Evolutionary conservation across 1,140 invertebrate genomes (phyloP).

Genomic region (Nasonia longicornis): DNA sequence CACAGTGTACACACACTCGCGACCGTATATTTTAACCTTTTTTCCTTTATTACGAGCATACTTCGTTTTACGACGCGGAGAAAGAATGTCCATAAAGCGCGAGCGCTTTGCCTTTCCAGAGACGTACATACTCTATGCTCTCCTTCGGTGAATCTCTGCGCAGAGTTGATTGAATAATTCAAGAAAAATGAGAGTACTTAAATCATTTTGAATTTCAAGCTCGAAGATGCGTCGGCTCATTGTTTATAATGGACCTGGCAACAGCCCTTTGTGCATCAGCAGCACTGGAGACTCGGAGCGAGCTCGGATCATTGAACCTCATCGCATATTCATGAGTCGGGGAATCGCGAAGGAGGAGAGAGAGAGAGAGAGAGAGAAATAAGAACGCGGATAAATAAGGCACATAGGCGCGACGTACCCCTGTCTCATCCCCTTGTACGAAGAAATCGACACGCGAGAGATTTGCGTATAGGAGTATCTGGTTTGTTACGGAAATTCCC

Average conservation of each 20-base stretch:
- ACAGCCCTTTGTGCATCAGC: constrained; percentile 20
- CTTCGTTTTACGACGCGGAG: constrained; percentile 33
- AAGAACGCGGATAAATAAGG: constrained; percentile 3
- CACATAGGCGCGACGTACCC: neutral
- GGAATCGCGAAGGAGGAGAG: constrained; percentile 16
- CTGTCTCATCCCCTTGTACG: constrained; percentile 1
- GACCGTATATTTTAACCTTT: neutral
- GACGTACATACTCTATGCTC: neutral
- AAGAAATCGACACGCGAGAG: neutral
- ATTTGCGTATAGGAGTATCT: no score
- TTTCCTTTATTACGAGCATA: constrained; percentile 9
- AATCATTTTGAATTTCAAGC: no score
- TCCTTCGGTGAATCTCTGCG: neutral
- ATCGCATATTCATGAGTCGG: constrained; percentile 52
- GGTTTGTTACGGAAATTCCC: neutral
- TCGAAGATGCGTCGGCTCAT: no score
- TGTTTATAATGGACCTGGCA: neutral
- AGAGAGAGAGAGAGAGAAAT: constrained; percentile 15
- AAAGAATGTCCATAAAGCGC: constrained; percentile 47
- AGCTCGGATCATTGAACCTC: constrained; percentile 48
- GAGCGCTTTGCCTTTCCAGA: constrained; percentile 22
- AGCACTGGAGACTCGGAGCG: constrained; percentile 25
- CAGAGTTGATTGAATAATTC: neutral
- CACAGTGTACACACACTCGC: neutral
- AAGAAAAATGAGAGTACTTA: neutral